A percentile compares a stretch with the other conserved stretches of the same genome.
Conservation (phyloP, 2,113 vertebrate genomes). For the Eretmochelys imbricata region DNA sequence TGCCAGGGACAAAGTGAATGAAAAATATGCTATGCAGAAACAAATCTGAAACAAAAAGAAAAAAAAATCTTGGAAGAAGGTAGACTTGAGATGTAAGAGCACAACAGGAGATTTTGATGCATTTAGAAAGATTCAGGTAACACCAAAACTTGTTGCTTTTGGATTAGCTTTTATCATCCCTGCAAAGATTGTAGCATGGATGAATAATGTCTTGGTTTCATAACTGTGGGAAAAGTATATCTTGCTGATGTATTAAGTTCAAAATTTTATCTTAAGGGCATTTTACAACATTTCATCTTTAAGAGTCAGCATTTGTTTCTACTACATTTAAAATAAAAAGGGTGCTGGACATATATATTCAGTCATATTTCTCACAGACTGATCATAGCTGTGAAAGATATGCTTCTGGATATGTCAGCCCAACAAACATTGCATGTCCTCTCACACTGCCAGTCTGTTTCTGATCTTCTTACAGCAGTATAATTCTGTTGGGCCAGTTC, state of each 20-base stretch:
- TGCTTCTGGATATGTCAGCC: not conserved
- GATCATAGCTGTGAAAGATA: not conserved
- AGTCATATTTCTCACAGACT: not conserved
- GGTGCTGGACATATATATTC: not conserved
- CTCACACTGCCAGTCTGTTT: not conserved
- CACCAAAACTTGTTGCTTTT: not conserved
- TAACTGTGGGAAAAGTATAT: not conserved
- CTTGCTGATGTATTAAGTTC: not conserved
- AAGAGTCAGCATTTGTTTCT: not conserved
- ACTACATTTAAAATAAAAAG: not conserved
- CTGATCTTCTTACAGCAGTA: not conserved
- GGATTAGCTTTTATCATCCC: not conserved
- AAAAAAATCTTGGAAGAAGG: not conserved
- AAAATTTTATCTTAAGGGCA: not conserved
- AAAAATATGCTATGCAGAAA: too few species aligned
- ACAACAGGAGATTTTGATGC: not conserved
- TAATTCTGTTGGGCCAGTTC: not conserved
- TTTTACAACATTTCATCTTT: not conserved
- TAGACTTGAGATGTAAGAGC: not conserved
- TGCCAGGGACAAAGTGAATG: too few species aligned
- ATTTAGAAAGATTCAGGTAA: not conserved
- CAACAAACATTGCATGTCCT: not conserved
- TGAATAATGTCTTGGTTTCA: not conserved
- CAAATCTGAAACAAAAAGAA: too few species aligned
- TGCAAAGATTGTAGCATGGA: not conserved